Conservation (phyloP, 2,113 vertebrate genomes). For the Lathamus discolor region DNA sequence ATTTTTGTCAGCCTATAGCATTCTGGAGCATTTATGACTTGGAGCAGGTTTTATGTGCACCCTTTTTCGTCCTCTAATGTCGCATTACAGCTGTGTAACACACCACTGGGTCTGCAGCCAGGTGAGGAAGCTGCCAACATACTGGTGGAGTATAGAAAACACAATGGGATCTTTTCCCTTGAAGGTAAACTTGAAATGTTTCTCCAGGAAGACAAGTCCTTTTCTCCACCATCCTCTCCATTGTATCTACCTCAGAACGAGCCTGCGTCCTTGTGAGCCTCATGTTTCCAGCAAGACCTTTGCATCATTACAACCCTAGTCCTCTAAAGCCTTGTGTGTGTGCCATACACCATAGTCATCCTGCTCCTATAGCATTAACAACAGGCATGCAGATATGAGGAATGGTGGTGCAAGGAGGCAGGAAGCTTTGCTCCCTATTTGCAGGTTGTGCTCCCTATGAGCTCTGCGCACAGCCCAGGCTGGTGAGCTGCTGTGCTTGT, state of each 20-base stretch:
- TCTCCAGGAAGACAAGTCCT: background rate
- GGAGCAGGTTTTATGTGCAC: background rate
- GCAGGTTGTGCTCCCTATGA: background rate
- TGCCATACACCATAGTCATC: background rate
- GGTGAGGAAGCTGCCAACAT: background rate
- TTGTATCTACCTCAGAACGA: background rate
- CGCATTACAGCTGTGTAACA: background rate
- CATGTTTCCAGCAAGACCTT: background rate
- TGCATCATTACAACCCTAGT: too few species aligned
- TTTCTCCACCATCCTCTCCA: background rate
- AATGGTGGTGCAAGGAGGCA: background rate
- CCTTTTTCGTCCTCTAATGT: background rate
- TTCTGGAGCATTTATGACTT: background rate
- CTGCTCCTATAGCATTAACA: background rate
- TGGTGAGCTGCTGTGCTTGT: background rate
- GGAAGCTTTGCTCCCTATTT: background rate
- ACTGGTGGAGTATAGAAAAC: background rate
- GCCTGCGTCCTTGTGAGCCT: background rate
- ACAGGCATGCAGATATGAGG: accelerated
- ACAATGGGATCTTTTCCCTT: background rate
- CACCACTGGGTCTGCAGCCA: background rate
- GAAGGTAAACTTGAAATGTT: background rate
- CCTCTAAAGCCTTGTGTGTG: background rate
- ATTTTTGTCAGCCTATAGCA: background rate
- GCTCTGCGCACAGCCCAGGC: accelerated